Evolutionary conservation across 1,140 invertebrate genomes (phyloP), one percentile per base, ranked within the genome.

Genomic region (Lineus longissimus): DNA sequence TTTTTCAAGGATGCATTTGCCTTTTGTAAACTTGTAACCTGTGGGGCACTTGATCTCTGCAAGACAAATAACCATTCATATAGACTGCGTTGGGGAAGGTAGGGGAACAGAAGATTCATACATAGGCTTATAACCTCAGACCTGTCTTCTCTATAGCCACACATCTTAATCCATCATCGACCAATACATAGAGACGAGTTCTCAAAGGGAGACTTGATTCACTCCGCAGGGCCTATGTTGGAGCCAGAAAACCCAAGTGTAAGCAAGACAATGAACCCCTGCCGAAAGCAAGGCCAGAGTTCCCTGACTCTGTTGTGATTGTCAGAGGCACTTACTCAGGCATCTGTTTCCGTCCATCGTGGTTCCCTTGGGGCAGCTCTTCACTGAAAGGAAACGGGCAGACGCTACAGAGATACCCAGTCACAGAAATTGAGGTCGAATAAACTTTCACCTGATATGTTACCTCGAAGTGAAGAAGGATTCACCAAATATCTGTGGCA

Each of bases 21-120:
- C n/a, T 9, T 51, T 27, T 4, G 9, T n/a, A 4, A 51, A 27
- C 25, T 23, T 27, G 47, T 51, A 51, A 51, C 25, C n/a, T 51
- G 6, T n/a, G 9, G 47, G 47, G n/a, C 47, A 51, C n/a, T 19
- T 51, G n/a, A 51, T 51, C 25, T 51, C 47, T 51, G 47, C n/a
- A 51, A 51, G n/a, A 51, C 4, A 51, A 7, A 51, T n/a, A n/a
- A 51, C 9, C n/a, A 11, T 13, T 13, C 19, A 43, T 43, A 13
- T 19, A 51, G 47, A 36, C 33, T 36, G 33, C 4, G 33, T 36
- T n/a, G n/a, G n/a, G n/a, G n/a, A n/a, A n/a, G n/a, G n/a, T n/a
- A n/a, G n/a, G n/a, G n/a, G n/a, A n/a, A n/a, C n/a, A n/a, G n/a
- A n/a, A n/a, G n/a, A n/a, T n/a, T 43, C 11, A 43, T 43, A 13